These are phyloP conservation scores for Arvicanthis niloticus DNA, from an alignment of 2,113 vertebrate genomes.

Conservation along the genomic window DNA sequence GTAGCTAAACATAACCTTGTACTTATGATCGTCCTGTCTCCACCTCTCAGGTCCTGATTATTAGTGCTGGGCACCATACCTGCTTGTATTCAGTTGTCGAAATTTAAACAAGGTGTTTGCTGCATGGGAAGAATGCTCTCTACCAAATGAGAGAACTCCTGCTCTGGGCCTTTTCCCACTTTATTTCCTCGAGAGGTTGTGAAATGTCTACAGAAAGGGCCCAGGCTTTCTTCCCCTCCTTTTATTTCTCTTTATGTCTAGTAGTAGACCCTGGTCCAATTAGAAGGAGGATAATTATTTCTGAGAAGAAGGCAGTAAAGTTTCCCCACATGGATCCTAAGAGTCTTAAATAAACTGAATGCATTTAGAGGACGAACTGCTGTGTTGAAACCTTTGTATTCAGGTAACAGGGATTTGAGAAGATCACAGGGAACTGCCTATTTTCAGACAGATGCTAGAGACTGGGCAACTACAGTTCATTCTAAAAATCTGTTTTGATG, in stretches of 20 bases:
- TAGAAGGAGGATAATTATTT: constrained; percentile 12
- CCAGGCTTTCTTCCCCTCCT: background rate
- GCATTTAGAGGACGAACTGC: background rate
- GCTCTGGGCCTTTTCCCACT: background rate
- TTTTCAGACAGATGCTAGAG: background rate
- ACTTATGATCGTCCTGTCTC: too few species aligned
- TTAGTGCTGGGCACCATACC: background rate
- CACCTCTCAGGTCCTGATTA: background rate
- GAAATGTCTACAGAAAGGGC: background rate
- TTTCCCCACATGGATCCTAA: background rate
- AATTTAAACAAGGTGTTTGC: background rate
- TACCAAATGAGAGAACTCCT: background rate
- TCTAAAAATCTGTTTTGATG: background rate
- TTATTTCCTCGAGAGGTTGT: background rate
- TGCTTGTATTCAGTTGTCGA: background rate
- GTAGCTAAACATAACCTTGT: background rate
- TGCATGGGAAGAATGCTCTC: accelerated
- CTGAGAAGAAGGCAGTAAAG: background rate
- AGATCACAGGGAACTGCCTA: background rate
- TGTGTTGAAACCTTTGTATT: background rate
- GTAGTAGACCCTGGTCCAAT: background rate
- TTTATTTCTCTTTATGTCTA: background rate
- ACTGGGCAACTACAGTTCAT: constrained; percentile 36
- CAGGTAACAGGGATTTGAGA: constrained; percentile 27
- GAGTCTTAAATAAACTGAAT: background rate